Base-by-base conservation (phyloP, 1,140 invertebrate species). In the Lepidurus apus region DNA sequence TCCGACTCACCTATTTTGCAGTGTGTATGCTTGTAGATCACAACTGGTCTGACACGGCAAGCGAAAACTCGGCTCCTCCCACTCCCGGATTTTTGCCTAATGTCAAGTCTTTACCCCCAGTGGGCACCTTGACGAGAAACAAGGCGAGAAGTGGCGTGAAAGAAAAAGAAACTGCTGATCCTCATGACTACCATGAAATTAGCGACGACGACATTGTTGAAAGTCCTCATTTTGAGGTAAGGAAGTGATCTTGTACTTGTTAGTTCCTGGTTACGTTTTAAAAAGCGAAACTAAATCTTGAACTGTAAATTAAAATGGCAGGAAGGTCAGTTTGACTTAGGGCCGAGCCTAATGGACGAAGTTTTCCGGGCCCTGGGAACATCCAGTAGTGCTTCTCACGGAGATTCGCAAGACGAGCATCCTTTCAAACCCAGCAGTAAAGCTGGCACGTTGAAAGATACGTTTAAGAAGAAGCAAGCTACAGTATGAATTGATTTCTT, bases 311-410 rank as follows among this genome's bases (percentile, higher is more conserved):
- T 75, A 34, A 75, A 17, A 7, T 75, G n/a, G 43, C 34, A 75
- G 34, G 82, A 91, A 90, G 91, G 89, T 85, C 90, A 91, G 74
- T 91, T 94, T 80, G 96, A 98, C 86, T 92, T 97, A 83, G 95
- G 95, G 13, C 93, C 95, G 9, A 98, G 95, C 80, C 86, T 98
- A 45, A 87, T 98, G 82, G 96, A 97, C 83, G 96, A 98, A 86
- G 94, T 98, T 86, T 94, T 98, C 82, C 91, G 91, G 82, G 92
- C 92, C 21, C 85, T 94, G 76, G 88, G 88, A 82, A 85, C 82
- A 65, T 79, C 73, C 45, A 74, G 26, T 5, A 43, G 80, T 42
- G 65, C 79, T 21, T 77, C 80, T 24, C 74, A 75, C 26, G 43
- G 34, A 34, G 73, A 47, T 76, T 74, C 43, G 74, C 74, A 75